Percentiles rank a stretch among this genome's conserved stretches.
Conservation (phyloP, 2,888 invertebrate genomes). For the Eilema griseolum region DNA sequence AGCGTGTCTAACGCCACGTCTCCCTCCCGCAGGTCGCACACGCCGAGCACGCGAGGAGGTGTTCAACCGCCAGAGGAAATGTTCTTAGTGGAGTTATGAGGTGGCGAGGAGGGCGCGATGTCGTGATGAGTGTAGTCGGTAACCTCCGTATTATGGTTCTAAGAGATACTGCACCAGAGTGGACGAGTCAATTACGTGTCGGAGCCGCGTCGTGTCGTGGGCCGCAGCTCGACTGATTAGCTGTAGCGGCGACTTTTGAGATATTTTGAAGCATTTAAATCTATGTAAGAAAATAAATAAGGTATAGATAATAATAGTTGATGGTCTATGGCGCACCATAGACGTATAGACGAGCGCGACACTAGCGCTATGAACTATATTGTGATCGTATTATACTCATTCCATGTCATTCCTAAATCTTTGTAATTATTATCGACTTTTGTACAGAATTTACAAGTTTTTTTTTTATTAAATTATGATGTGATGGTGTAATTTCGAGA, state of each 20-base stretch:
- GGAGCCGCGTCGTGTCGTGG: neutral
- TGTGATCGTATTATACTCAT: slow-evolving; percentile 53
- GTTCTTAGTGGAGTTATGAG: neutral
- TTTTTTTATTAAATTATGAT: slow-evolving; percentile 27
- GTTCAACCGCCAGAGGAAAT: neutral
- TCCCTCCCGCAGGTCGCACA: slow-evolving; percentile 3
- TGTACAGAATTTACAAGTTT: slow-evolving; percentile 47
- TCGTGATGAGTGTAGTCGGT: slow-evolving; percentile 5
- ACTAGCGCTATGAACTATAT: slow-evolving; percentile 9
- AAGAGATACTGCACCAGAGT: neutral
- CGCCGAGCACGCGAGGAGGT: neutral
- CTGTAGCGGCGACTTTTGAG: slow-evolving; percentile 46
- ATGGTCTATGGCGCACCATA: slow-evolving; percentile 46
- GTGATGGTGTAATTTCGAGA: slow-evolving; percentile 15
- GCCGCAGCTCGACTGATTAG: slow-evolving; percentile 59
- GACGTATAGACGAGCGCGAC: slow-evolving; percentile 37
- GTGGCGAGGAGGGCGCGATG: neutral
- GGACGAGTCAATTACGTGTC: slow-evolving; percentile 20
- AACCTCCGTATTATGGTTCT: slow-evolving; percentile 5
- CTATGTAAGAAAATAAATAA: slow-evolving; percentile 36
- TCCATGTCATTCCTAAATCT: slow-evolving; percentile 66
- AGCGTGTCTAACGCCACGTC: neutral
- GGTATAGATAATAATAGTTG: slow-evolving; percentile 33
- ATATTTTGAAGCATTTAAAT: slow-evolving; percentile 54
- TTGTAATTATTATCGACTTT: slow-evolving; percentile 55